Conservation (phyloP, 2,888 invertebrate genomes). For the Siphlonurus alternatus region DNA sequence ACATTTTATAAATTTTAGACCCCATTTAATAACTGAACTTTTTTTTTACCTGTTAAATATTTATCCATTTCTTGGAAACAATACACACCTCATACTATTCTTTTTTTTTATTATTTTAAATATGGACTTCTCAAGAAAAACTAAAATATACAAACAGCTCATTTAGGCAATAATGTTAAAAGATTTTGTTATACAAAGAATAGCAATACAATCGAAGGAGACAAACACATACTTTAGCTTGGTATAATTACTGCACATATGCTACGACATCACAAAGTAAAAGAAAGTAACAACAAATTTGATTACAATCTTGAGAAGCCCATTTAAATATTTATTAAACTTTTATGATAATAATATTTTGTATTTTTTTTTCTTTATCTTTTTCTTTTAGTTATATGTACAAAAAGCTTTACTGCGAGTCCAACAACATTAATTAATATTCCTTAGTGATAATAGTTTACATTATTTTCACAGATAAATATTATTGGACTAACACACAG, state of each 20-base stretch:
- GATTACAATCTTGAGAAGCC: background rate
- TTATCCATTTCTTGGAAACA: no score
- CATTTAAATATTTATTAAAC: background rate
- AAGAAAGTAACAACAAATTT: no score
- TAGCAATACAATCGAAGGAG: background rate
- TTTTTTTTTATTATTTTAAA: background rate
- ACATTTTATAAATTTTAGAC: no score
- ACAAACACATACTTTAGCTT: no score
- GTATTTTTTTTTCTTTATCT: background rate
- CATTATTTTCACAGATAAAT: background rate
- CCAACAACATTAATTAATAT: background rate
- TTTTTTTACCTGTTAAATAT: no score
- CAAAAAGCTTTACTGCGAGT: conserved; percentile 1
- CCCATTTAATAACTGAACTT: no score
- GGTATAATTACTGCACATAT: no score
- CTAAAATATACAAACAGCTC: background rate
- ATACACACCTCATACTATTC: background rate
- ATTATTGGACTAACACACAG: background rate
- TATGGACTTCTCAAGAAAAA: conserved; percentile 4
- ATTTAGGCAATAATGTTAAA: background rate
- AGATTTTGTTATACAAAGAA: background rate
- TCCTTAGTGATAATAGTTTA: no score
- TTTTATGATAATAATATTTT: conserved; percentile 1
- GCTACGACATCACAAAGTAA: no score
- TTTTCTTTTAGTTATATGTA: background rate